phyloP scores from a whole-genome alignment of 2,113 vertebrate species.

The Columba janthina region DNA sequence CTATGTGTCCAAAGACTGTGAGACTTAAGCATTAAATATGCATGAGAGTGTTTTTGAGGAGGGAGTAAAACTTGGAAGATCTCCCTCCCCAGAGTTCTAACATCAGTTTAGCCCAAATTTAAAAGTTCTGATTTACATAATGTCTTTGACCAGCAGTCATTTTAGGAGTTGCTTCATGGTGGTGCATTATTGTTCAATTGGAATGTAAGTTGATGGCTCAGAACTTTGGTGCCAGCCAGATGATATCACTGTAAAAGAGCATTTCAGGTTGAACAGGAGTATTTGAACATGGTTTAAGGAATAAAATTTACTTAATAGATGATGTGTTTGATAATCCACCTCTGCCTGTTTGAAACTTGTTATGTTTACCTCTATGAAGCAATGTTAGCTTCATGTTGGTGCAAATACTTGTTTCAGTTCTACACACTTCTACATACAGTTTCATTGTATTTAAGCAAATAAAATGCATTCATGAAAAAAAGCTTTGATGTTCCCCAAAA shows the following conservation, averaged over 20 bases:
- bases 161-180: not conserved
- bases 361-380: not conserved
- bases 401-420: not conserved
- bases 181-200: not conserved
- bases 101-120: not conserved
- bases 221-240: not conserved
- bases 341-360: not conserved
- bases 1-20: not conserved
- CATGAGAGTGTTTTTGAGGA: not conserved
- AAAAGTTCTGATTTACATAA: not conserved
- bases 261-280: not conserved
- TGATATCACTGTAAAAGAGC: not conserved
- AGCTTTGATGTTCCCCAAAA: not conserved
- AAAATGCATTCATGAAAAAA: not conserved
- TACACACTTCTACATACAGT: not conserved
- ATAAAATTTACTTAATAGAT: not conserved
- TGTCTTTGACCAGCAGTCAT: slow-evolving; percentile 5
- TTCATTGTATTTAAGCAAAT: not conserved
- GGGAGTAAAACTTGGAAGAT: not conserved
- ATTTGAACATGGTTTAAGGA: not conserved
- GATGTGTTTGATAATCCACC: not conserved
- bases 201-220: not conserved
- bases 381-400: not conserved
- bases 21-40: slow-evolving; percentile 2
- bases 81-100: not conserved